A percentile compares a stretch with the other conserved stretches of the same genome.
Evolutionary conservation across 1,140 invertebrate genomes (phyloP).

Genomic region (Ceratosolen solmsi): DNA sequence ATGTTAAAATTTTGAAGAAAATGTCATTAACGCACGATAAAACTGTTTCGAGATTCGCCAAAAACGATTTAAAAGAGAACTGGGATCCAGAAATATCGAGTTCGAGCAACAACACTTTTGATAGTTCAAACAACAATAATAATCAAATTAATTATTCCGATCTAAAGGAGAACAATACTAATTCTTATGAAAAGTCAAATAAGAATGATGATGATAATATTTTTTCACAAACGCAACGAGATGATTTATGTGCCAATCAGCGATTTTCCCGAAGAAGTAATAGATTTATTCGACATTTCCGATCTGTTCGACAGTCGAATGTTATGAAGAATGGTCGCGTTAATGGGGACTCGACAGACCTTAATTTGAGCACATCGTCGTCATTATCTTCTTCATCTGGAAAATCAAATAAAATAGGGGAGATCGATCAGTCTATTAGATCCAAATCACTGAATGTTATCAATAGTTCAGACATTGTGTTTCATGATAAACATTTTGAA

Average conservation of each 20-base stretch:
- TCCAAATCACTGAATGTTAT: constrained; percentile 27
- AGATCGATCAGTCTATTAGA: neutral
- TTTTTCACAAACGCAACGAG: constrained; percentile 1
- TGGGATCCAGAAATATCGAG: constrained; percentile 51
- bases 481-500: constrained; percentile 45
- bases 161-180: constrained; percentile 5
- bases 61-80: constrained; percentile 53
- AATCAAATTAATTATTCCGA: constrained; percentile 7
- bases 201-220: constrained; percentile 34
- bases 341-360: constrained; percentile 23
- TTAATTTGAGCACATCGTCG: neutral
- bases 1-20: constrained; percentile 20
- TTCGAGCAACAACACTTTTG: constrained; percentile 37
- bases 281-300: constrained; percentile 40
- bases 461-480: neutral
- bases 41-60: neutral
- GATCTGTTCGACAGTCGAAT: constrained; percentile 26
- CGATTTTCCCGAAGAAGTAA: constrained; percentile 35
- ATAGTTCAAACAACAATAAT: constrained; percentile 26
- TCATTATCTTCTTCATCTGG: neutral
- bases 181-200: constrained; percentile 24
- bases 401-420: constrained; percentile 30
- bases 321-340: constrained; percentile 1
- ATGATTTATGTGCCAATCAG: constrained; percentile 20
- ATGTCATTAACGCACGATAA: neutral